Conservation (phyloP, 1,140 invertebrate genomes). For the Drosophila tropicalis region DNA sequence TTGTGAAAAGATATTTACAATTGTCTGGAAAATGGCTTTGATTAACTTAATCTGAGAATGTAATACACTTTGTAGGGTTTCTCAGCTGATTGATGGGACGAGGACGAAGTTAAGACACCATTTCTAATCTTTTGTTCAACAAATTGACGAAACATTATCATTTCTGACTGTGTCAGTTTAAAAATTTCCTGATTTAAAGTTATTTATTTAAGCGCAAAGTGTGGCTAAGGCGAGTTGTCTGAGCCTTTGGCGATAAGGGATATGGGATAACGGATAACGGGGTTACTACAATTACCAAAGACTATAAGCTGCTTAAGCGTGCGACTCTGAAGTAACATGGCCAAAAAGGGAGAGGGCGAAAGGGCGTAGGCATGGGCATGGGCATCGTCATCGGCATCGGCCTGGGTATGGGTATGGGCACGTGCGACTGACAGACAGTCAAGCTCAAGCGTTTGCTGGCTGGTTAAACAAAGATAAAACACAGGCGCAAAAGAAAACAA, state of each 20-base stretch:
- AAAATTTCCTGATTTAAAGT: not conserved
- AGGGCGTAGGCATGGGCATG: conserved; percentile 34
- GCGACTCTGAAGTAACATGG: conserved; percentile 25
- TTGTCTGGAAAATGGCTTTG: no score
- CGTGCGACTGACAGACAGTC: not conserved
- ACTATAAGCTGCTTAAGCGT: conserved; percentile 9
- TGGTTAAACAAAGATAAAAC: conserved; percentile 68
- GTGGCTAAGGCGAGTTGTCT: conserved; percentile 21
- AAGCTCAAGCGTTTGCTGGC: conserved; percentile 22
- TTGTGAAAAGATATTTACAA: no score
- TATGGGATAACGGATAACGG: conserved; percentile 27
- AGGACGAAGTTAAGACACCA: no score
- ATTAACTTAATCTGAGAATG: no score
- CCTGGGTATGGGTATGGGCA: conserved; percentile 21
- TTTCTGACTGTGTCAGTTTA: no score
- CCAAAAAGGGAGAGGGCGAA: conserved; percentile 18
- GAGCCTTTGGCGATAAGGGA: conserved; percentile 19
- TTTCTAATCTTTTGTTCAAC: no score
- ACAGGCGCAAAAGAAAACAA: conserved; percentile 24
- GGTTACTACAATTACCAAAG: conserved; percentile 11
- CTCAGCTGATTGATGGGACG: no score
- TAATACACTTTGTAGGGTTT: no score
- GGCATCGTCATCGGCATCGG: no score
- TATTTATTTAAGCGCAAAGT: not conserved
- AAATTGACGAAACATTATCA: no score